These are phyloP conservation scores for Oxyteleia sp. DNA, from an alignment of 2,888 invertebrate species.

Conservation along the genomic window DNA sequence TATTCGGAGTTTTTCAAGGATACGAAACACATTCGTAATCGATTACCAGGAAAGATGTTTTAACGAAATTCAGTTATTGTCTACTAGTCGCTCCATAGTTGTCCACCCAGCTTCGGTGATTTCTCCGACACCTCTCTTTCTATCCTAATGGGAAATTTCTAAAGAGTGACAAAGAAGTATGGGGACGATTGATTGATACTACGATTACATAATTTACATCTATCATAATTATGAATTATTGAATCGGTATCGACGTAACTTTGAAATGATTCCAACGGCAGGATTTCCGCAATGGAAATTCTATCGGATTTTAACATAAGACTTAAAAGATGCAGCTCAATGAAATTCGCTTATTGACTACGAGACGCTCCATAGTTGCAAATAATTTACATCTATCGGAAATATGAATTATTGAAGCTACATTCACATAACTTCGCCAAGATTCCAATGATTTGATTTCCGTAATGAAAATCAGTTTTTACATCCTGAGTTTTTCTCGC, in stretches of 20 bases:
- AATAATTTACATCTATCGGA: no score
- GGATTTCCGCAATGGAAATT: not conserved
- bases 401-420: no score
- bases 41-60: conserved; percentile 24
- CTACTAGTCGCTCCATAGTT: no score
- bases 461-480: not conserved
- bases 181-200: no score
- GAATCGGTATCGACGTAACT: no score
- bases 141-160: no score
- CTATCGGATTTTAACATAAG: not conserved
- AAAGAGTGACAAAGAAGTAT: no score
- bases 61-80: conserved; percentile 1
- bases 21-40: conserved; percentile 13
- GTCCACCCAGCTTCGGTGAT: no score
- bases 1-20: not conserved
- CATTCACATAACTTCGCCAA: not conserved
- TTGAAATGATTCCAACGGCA: not conserved
- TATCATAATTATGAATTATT: no score
- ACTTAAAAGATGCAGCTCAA: conserved; percentile 2
- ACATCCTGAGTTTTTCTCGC: not conserved
- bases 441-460: not conserved
- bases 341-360: not conserved
- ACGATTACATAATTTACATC: no score
- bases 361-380: no score
- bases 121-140: no score